phyloP scores from a whole-genome alignment of 2,113 vertebrate genomes.

The Menidia beryllina region DNA sequence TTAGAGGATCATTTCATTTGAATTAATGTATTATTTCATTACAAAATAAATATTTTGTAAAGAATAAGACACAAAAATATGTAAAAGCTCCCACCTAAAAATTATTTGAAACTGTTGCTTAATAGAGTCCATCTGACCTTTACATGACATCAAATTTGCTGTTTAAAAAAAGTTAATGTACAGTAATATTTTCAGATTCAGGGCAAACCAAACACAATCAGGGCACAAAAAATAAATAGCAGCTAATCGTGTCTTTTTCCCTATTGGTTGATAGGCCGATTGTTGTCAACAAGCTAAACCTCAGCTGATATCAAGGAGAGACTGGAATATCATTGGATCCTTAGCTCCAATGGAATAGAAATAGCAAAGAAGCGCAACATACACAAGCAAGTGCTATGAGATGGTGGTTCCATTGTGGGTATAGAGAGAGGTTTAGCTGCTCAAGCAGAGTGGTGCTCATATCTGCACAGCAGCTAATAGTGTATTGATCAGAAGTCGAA shows the following conservation, averaged over 20 bases:
- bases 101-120: too few species aligned
- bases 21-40: too few species aligned
- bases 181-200: background rate
- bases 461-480: conserved; percentile 23
- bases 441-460: conserved; percentile 23
- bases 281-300: background rate
- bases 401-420: background rate
- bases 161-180: background rate
- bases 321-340: background rate
- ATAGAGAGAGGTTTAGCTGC: conserved; percentile 14
- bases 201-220: background rate
- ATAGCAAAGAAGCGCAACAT: background rate
- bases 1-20: background rate
- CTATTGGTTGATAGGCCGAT: background rate
- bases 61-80: too few species aligned
- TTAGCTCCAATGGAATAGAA: background rate
- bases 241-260: background rate
- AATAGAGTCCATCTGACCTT: too few species aligned
- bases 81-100: too few species aligned
- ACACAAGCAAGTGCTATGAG: background rate
- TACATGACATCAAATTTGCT: too few species aligned
- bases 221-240: background rate
- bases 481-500: conserved; percentile 51
- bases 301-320: background rate
- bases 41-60: too few species aligned